Conservation (phyloP, 2,113 vertebrate species). For the Chloebia gouldiae region DNA sequence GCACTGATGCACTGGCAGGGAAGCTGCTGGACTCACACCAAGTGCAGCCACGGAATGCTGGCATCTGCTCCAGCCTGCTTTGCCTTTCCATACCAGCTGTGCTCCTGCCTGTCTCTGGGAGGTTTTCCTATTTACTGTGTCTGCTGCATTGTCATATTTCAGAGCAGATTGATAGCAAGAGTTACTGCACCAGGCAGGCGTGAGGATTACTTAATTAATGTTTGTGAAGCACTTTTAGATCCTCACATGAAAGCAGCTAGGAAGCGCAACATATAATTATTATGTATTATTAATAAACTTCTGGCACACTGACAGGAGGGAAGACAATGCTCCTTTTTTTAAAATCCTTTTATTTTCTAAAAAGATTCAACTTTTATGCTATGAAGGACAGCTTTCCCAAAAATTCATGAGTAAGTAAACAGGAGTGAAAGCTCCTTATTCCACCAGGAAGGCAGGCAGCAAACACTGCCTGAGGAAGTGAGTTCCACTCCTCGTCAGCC, state of each 20-base stretch:
- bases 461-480: background rate
- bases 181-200: conserved; percentile 16
- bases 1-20: background rate
- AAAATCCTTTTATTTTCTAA: background rate
- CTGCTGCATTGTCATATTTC: conserved; percentile 2
- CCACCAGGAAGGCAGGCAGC: background rate
- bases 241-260: conserved; percentile 36
- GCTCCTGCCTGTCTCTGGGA: background rate
- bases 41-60: background rate
- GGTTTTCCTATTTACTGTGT: background rate
- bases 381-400: background rate
- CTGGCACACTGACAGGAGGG: conserved; percentile 22
- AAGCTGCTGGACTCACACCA: background rate
- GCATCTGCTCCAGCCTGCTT: background rate
- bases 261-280: conserved; percentile 18
- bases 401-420: background rate
- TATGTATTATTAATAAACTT: conserved; percentile 61
- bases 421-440: background rate
- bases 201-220: conserved; percentile 44
- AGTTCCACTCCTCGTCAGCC: background rate
- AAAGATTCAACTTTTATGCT: background rate
- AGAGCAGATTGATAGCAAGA: conserved; percentile 23
- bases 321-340: background rate
- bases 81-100: background rate
- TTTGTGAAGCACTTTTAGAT: conserved; percentile 40